phyloP scores from a whole-genome alignment of 2,888 invertebrate genomes.

The Leptinotarsa tumamoca region DNA sequence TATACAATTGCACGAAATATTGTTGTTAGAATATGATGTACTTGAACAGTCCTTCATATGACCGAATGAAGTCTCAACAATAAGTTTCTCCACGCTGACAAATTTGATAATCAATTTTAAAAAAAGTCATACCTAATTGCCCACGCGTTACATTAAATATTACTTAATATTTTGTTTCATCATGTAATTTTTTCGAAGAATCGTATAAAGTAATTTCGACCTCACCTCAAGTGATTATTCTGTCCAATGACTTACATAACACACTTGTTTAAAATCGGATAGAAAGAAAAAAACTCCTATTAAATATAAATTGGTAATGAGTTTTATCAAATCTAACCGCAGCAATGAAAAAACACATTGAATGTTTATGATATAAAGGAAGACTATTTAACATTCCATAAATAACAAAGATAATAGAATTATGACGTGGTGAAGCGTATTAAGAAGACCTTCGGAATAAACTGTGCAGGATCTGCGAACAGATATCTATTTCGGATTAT shows the following conservation, averaged over 20 bases:
- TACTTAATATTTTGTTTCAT: not conserved
- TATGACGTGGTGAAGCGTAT: too few relatives aligned
- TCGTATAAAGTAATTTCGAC: not conserved
- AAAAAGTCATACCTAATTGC: not conserved
- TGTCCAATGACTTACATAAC: slow-evolving; percentile 25
- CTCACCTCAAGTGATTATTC: slow-evolving; percentile 24
- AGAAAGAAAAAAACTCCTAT: not conserved
- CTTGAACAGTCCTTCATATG: too few relatives aligned
- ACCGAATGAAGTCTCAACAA: not conserved
- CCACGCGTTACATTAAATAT: not conserved
- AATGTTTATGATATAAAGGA: too few relatives aligned
- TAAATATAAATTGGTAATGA: not conserved
- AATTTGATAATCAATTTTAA: not conserved
- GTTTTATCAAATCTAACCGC: not conserved
- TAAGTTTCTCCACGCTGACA: not conserved
- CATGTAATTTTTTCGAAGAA: slow-evolving; percentile 2
- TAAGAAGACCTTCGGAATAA: too few relatives aligned
- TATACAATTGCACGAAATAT: too few relatives aligned
- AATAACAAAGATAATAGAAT: too few relatives aligned
- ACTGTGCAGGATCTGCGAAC: too few relatives aligned
- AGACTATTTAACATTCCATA: too few relatives aligned
- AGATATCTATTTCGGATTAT: too few relatives aligned
- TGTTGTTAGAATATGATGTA: too few relatives aligned
- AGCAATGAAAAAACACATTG: not conserved
- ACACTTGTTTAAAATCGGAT: slow-evolving; percentile 14